Base-by-base conservation (phyloP, 2,888 invertebrate genomes). In the Branchellion lobata region DNA sequence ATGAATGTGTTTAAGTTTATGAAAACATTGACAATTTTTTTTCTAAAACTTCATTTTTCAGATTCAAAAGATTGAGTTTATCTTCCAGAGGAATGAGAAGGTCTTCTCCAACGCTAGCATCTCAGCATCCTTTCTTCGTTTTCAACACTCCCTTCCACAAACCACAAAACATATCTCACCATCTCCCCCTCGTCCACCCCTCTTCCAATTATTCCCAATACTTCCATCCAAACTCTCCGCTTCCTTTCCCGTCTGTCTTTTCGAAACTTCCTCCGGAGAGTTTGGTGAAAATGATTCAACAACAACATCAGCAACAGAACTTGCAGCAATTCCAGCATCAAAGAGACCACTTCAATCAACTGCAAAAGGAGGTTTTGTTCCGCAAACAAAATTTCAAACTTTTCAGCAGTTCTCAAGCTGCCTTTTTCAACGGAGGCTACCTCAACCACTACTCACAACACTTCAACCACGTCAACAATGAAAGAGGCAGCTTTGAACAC, bases 51-150 rank as follows among this genome's bases (percentile, higher is more conserved):
- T 47, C 47, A 47, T 47, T 57, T 57, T 57, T n/a, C 61, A 57
- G 61, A 57, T 57, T 57, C 61, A 57, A 57, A 57, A 57, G 61
- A 24, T 57, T 57, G 24, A 57, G n/a, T n/a, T 14, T 57, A n/a
- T 24, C 61, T 5, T 3, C 11, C 61, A 57, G 61, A 57, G 61
- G 61, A 8, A 57, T 57, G 61, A 57, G 24, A 24, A 57, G 21
- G 21, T 57, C 61, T 57, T 57, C 61, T 3, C 61, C 61, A n/a
- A 57, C 24, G 5, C n/a, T 57, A 14, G 3, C 61, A 18, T 5
- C 8, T 24, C 61, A 57, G 24, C 21, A 57, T 24, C 61, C 61
- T 24, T 57, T 24, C 24, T n/a, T 57, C 61, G n/a, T 57, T 57
- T 57, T 57, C 61, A 57, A 57, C 24, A 5, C 61, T 18, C 61